Conservation (phyloP, 2,797 vertebrate species). For the Scleropages formosus region DNA sequence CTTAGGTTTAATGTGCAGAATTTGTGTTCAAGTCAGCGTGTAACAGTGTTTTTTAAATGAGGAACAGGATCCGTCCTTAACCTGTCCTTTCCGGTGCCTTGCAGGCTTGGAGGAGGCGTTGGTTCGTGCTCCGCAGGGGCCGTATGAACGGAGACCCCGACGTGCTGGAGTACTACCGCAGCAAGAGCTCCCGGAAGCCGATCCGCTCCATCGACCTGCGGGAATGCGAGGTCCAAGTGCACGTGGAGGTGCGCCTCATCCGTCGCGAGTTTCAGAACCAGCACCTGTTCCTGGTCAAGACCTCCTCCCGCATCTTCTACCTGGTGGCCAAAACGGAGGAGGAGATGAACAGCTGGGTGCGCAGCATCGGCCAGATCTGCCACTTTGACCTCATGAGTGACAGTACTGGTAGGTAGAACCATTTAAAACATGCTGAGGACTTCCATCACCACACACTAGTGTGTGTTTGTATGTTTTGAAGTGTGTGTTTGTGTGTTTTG, state of each 20-base stretch:
- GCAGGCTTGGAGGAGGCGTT: constrained; percentile 94
- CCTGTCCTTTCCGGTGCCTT: constrained; percentile 14
- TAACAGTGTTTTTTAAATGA: not conserved
- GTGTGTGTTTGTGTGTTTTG: too few relatives aligned
- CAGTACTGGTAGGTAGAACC: constrained; percentile 68
- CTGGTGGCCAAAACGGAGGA: constrained; percentile 94
- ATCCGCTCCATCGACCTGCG: constrained; percentile 90
- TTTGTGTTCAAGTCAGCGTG: not conserved
- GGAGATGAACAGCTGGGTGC: constrained; percentile 94
- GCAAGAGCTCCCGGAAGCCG: constrained; percentile 85
- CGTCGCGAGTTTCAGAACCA: constrained; percentile 87
- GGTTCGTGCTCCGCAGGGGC: constrained; percentile 92
- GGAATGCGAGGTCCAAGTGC: constrained; percentile 85
- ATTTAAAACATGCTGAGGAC: not conserved
- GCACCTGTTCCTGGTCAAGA: constrained; percentile 91
- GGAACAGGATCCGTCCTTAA: not conserved
- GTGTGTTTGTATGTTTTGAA: too few relatives aligned
- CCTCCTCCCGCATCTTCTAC: constrained; percentile 86
- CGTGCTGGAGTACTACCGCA: constrained; percentile 94
- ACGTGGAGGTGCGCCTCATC: constrained; percentile 76
- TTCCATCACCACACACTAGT: too few relatives aligned
- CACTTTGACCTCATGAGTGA: constrained; percentile 81
- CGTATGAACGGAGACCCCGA: constrained; percentile 94
- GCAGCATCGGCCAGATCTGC: constrained; percentile 88
- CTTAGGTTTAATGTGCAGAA: not conserved